phyloP scores from a whole-genome alignment of 64 coral and sea anemone species.

The Anthopleura sola region DNA sequence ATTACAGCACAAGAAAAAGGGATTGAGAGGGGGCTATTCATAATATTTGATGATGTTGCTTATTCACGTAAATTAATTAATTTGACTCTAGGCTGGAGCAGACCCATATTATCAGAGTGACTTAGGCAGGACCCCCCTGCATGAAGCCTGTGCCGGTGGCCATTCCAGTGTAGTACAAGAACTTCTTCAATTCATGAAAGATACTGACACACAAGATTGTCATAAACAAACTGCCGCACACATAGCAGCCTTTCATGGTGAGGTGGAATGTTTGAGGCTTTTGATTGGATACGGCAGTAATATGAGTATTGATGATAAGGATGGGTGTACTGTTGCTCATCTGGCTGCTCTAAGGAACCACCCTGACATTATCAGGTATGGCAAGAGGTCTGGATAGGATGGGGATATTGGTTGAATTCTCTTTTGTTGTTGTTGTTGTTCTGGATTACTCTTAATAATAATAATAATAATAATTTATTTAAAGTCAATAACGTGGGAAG shows the following conservation, averaged over 20 bases:
- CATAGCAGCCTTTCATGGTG: slow-evolving; percentile 90
- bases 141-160: slow-evolving; percentile 92
- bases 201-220: slow-evolving; percentile 61
- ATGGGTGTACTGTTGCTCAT: slow-evolving; percentile 78
- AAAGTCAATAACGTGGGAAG: no score
- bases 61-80: neutral
- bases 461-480: no score
- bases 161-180: slow-evolving; percentile 53
- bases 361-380: slow-evolving; percentile 54
- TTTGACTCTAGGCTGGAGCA: slow-evolving; percentile 56
- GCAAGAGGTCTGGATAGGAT: no score
- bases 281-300: slow-evolving; percentile 58
- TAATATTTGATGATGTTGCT: no score
- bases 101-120: slow-evolving; percentile 72
- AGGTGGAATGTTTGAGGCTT: slow-evolving; percentile 72
- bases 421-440: no score
- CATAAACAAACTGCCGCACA: slow-evolving; percentile 90
- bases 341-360: slow-evolving; percentile 83
- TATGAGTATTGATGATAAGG: slow-evolving; percentile 64
- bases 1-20: no score
- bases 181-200: slow-evolving; percentile 63
- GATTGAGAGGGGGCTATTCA: no score
- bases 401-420: no score
- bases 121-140: slow-evolving; percentile 78
- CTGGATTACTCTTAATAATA: no score